These are phyloP conservation scores for Bubo scandiacus DNA, from an alignment of 2,113 vertebrate genomes.

Conservation along the genomic window DNA sequence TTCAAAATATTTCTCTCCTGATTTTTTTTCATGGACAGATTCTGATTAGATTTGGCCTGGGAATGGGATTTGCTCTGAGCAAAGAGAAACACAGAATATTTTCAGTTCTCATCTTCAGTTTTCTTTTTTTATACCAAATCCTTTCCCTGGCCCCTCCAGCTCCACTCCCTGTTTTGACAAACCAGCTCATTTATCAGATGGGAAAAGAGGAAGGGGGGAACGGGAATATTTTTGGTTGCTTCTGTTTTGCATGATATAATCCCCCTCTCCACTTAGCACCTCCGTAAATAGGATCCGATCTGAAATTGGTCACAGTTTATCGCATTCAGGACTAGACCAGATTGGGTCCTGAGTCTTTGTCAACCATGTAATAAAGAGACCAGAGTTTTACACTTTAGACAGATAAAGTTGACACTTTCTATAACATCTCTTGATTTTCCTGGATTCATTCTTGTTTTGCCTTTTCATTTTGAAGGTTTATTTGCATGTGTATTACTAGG, in stretches of 20 bases:
- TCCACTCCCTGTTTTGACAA: conserved; percentile 24
- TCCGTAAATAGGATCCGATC: conserved; percentile 20
- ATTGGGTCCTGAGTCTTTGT: neutral
- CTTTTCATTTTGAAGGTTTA: neutral
- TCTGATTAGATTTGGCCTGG: neutral
- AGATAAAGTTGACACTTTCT: neutral
- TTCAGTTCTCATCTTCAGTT: neutral
- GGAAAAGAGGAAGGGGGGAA: neutral
- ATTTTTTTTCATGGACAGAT: neutral
- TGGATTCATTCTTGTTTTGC: neutral
- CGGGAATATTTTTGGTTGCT: conserved; percentile 10
- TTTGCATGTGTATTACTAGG: neutral
- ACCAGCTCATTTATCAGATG: conserved; percentile 25
- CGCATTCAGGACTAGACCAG: neutral
- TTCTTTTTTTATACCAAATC: neutral
- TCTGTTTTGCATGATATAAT: conserved; percentile 35
- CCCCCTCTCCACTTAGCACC: neutral
- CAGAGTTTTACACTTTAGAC: neutral
- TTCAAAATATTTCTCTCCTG: neutral
- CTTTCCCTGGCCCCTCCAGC: neutral
- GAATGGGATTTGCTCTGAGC: neutral
- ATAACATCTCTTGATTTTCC: neutral
- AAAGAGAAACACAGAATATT: neutral
- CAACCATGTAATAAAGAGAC: neutral
- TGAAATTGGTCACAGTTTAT: conserved; percentile 23